Evolutionary conservation across 2,113 vertebrate species (phyloP).

Genomic region (Zingel zingel): DNA sequence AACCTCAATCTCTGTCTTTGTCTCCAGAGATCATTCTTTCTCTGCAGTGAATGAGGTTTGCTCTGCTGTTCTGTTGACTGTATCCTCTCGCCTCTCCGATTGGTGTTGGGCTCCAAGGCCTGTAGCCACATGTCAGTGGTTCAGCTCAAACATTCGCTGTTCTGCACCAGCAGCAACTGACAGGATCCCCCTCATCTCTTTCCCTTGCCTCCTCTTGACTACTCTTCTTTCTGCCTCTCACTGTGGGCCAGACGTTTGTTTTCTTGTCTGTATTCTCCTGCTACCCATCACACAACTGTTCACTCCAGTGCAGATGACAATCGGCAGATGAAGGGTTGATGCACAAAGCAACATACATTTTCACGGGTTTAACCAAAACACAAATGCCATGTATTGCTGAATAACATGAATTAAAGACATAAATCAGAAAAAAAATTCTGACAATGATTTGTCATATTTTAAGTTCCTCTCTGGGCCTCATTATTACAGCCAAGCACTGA

Average conservation of each 20-base stretch:
- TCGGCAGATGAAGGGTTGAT: constrained; percentile 57
- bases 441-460: constrained; percentile 1
- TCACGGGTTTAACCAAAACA: constrained; percentile 8
- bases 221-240: constrained; percentile 14
- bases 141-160: constrained; percentile 49
- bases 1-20: constrained; percentile 8
- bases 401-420: background rate
- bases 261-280: constrained; percentile 33
- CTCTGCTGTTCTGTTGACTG: constrained; percentile 43
- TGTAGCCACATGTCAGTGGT: constrained; percentile 50
- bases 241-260: constrained; percentile 33
- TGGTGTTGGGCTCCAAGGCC: constrained; percentile 58
- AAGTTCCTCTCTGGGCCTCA: constrained; percentile 31
- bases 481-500: constrained; percentile 24
- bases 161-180: constrained; percentile 71
- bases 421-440: constrained; percentile 8
- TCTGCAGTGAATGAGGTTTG: constrained; percentile 26
- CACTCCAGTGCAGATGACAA: constrained; percentile 30
- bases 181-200: constrained; percentile 49
- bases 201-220: constrained; percentile 6
- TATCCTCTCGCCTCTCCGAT: constrained; percentile 40
- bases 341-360: constrained; percentile 14
- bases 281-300: constrained; percentile 48
- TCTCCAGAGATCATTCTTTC: constrained; percentile 42
- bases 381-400: background rate